These are phyloP conservation scores for Chaitophorus viminalis DNA, from an alignment of 2,888 invertebrate species.

Conservation along the genomic window DNA sequence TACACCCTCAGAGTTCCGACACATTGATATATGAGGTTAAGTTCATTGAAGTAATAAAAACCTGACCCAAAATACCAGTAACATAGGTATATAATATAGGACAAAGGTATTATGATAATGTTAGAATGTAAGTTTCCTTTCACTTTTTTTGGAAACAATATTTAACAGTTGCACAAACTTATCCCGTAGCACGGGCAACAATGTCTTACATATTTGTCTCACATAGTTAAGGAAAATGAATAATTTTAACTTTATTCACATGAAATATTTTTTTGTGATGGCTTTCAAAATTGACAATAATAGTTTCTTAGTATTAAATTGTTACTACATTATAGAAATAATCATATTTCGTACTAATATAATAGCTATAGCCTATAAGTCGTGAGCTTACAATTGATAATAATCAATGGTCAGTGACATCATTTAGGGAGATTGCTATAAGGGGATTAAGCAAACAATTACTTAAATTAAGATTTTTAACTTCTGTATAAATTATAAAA, in stretches of 20 bases:
- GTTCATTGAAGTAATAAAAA: slow-evolving; percentile 31
- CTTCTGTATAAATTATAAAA: too few relatives aligned
- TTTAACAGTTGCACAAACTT: background rate
- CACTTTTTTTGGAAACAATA: slow-evolving; percentile 39
- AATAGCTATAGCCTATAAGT: too few relatives aligned
- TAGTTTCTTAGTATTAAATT: background rate
- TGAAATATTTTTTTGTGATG: background rate
- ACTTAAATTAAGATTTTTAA: too few relatives aligned
- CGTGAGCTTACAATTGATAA: too few relatives aligned
- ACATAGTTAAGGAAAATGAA: background rate
- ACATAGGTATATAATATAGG: background rate
- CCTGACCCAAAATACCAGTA: slow-evolving; percentile 9
- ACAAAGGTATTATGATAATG: background rate
- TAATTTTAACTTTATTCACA: background rate
- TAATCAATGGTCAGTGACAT: too few relatives aligned
- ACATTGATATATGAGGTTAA: slow-evolving; percentile 10
- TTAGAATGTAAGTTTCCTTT: slow-evolving; percentile 30
- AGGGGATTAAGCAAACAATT: too few relatives aligned
- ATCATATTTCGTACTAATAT: too few relatives aligned
- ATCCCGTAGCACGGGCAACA: background rate
- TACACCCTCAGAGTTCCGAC: background rate
- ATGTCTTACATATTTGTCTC: background rate
- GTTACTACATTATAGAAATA: too few relatives aligned
- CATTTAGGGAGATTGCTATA: too few relatives aligned
- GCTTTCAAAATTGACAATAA: background rate